Percentiles rank a stretch among this genome's conserved stretches.
These are phyloP conservation scores for Oophaga sylvatica DNA, from an alignment of 2,797 vertebrate genomes.

Conservation along the genomic window DNA sequence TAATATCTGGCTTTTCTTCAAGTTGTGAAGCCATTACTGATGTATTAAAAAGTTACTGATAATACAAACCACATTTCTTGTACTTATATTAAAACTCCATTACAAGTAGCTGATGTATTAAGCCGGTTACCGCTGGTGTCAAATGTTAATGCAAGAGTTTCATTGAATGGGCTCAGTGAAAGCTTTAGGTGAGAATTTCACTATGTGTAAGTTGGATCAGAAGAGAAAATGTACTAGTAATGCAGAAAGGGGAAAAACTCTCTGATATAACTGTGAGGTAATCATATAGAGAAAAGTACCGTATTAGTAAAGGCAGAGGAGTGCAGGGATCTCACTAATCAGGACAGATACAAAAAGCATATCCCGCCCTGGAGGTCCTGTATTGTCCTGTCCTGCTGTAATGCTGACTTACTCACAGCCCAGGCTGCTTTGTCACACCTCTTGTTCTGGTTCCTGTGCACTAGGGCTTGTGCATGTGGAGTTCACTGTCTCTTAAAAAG, in stretches of 20 bases:
- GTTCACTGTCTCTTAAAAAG: no score
- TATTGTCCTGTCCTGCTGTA: not conserved
- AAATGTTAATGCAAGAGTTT: constrained; percentile 7
- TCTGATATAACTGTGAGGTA: no score
- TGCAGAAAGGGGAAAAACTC: not conserved
- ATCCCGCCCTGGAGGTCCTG: not conserved
- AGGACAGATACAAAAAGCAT: not conserved
- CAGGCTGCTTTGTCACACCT: no score
- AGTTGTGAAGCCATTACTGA: constrained; percentile 18
- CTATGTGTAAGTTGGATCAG: not conserved
- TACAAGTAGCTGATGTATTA: constrained; percentile 18
- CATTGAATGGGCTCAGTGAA: not conserved
- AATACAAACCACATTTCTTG: constrained; percentile 40
- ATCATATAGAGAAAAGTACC: not conserved
- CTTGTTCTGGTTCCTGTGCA: no score
- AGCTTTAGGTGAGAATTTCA: not conserved
- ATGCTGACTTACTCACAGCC: not conserved
- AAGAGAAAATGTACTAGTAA: constrained; percentile 6
- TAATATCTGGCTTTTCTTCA: constrained; percentile 44
- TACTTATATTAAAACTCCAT: constrained; percentile 20
- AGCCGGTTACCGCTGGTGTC: not conserved
- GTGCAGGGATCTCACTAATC: not conserved
- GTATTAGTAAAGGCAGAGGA: not conserved
- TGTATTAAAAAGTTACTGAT: constrained; percentile 44
- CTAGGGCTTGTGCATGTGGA: no score